Evolutionary conservation across 1,140 invertebrate species (phyloP), one percentile per base, ranked within the genome.

Genomic region (Bombyx mandarina): DNA sequence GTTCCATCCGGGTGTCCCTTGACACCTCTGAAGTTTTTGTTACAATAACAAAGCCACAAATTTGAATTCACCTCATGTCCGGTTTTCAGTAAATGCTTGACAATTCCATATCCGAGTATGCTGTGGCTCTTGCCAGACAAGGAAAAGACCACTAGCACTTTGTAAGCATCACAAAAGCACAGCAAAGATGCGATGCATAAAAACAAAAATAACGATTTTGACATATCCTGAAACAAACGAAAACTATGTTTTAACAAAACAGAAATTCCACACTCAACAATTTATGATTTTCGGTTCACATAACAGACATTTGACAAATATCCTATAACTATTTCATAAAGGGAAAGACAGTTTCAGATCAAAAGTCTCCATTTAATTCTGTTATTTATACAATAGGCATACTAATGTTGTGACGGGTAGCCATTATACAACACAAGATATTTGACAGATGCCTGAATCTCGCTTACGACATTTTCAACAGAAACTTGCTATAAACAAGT

Each of bases 61-160:
- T 26, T 18, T 12, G 7, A 22, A 54, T 3, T 63, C 56, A 67
- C 68, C 61, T 71, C 61, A 56, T 67, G 63, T 43, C 68, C 68
- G 45, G 56, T 61, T 3, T 62, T 54, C 0, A 64, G 22, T 4
- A 71, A 45, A 54, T 61, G 56, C 6, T 53, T 57, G 1, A 63
- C 63, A 44, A 63, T 35, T 22, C 53, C 63, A 12, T 61, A 63
- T 7, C 66, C 69, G 0, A 71, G 58, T 35, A 64, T 61, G 1
- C 59, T 51, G 22, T 68, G 60, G 54, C 69, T 71, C 42, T 55
- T 67, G n/a, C 52, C 57, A 3, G 69, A 58, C 12, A 62, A 7
- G 0, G 69, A 62, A 45, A 56, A 61, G 3, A 66, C 43, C 1
- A 65, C 53, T 10, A 71, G 49, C 10, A 68, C 53, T 45, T 63